These are phyloP conservation scores for Anthopleura xanthogrammica DNA, from an alignment of 92 coral and sea anemone species.

Conservation along the genomic window DNA sequence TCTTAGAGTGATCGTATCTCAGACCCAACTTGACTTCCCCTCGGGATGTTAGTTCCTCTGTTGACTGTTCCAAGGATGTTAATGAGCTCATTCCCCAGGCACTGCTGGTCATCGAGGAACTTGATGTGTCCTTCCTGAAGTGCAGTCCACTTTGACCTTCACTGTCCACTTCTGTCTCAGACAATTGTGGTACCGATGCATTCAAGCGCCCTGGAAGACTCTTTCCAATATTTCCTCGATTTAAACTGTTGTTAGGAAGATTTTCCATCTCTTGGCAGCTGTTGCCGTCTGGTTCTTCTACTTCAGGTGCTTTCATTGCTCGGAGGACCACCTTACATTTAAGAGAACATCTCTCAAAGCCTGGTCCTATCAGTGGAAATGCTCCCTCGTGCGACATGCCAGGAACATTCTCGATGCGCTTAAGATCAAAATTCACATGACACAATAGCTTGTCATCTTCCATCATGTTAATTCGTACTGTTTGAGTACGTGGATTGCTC, in stretches of 20 bases:
- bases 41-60: conserved; percentile 45
- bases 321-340: conserved; percentile 78
- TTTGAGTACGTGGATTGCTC: conserved; percentile 68
- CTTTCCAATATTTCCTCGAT: conserved; percentile 18
- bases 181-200: conserved; percentile 11
- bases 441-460: conserved; percentile 66
- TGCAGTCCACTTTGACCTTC: neutral
- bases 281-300: conserved; percentile 1
- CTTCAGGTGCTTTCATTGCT: conserved; percentile 61
- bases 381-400: conserved; percentile 81
- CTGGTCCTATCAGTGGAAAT: conserved; percentile 64
- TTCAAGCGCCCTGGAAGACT: conserved; percentile 20
- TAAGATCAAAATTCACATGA: conserved; percentile 44
- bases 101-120: conserved; percentile 25
- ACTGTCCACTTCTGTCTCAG: conserved; percentile 34
- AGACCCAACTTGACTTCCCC: conserved; percentile 76
- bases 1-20: conserved; percentile 72
- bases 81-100: conserved; percentile 20
- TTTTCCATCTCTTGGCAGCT: neutral
- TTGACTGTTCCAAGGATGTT: conserved; percentile 38
- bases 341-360: conserved; percentile 45
- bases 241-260: neutral
- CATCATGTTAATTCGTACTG: conserved; percentile 52
- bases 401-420: conserved; percentile 65
- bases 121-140: conserved; percentile 11